phyloP scores from a whole-genome alignment of 2,113 vertebrate species.

The Sebastes schlegelii region DNA sequence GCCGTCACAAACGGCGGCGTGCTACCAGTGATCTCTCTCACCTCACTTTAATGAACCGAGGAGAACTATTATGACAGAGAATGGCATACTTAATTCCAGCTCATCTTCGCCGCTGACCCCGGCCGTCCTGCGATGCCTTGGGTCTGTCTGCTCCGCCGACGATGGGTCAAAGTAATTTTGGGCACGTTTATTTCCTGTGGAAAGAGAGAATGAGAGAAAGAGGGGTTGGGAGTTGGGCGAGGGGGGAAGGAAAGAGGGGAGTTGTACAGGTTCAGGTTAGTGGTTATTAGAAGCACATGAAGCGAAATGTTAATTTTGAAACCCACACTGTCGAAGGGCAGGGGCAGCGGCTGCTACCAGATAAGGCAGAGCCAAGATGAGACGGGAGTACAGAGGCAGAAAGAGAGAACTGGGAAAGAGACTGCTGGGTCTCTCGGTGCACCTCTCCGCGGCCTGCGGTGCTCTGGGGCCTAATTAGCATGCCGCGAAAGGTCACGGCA shows the following conservation, averaged over 20 bases:
- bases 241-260: conserved; percentile 50
- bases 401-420: conserved; percentile 63
- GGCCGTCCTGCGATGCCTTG: conserved; percentile 88
- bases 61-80: conserved; percentile 94
- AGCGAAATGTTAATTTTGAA: conserved; percentile 99
- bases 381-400: conserved; percentile 69
- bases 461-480: conserved; percentile 94
- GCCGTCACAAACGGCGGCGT: conserved; percentile 58
- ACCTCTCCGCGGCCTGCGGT: conserved; percentile 84
- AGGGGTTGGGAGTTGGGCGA: conserved; percentile 49
- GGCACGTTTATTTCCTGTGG: conserved; percentile 95
- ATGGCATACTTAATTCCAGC: conserved; percentile 98
- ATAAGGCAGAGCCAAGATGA: conserved; percentile 86
- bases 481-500: conserved; percentile 93
- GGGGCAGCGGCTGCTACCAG: conserved; percentile 87
- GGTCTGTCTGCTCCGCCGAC: conserved; percentile 92
- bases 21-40: conserved; percentile 82
- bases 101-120: conserved; percentile 94
- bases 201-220: conserved; percentile 83
- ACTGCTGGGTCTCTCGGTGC: conserved; percentile 81
- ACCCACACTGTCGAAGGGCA: conserved; percentile 88
- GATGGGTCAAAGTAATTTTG: conserved; percentile 97
- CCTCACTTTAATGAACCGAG: conserved; percentile 96
- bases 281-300: conserved; percentile 99
- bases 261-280: conserved; percentile 87